A percentile compares a stretch with the other conserved stretches of the same genome.
Conservation (phyloP, 1,140 invertebrate genomes). For the Phenacoccus solenopsis region DNA sequence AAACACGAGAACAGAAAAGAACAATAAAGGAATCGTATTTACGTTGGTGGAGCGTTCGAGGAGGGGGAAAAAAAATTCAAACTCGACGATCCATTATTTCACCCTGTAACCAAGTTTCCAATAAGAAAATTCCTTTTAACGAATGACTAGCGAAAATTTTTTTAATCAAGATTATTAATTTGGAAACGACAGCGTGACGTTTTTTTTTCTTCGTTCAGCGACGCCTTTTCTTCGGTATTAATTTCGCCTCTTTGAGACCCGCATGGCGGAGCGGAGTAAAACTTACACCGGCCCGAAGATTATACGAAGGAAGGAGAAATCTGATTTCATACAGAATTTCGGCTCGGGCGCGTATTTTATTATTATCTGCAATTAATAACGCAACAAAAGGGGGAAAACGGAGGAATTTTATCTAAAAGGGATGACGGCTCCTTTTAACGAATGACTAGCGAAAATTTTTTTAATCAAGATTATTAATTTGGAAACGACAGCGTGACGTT, state of each 20-base stretch:
- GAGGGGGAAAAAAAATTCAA: too few relatives aligned
- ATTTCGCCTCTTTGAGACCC: too few relatives aligned
- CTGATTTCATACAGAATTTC: neutral
- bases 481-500: neutral
- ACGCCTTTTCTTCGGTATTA: too few relatives aligned
- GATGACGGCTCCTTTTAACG: neutral
- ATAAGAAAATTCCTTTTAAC: conserved; percentile 3
- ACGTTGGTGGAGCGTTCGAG: too few relatives aligned
- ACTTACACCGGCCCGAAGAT: too few relatives aligned
- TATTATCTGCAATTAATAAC: conserved; percentile 3
- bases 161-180: conserved; percentile 4
- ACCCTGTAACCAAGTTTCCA: neutral
- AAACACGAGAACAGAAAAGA: too few relatives aligned
- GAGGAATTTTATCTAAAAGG: neutral
- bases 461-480: conserved; percentile 4
- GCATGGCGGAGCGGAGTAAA: too few relatives aligned
- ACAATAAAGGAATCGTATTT: too few relatives aligned
- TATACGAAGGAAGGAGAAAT: neutral
- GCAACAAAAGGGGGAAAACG: neutral
- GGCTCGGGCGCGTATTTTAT: neutral
- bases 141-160: neutral
- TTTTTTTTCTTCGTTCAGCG: neutral
- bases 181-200: neutral
- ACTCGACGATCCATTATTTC: neutral
- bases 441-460: neutral